Percentiles rank a stretch among this genome's conserved stretches.
phyloP scores from a whole-genome alignment of 2,888 invertebrate genomes.

The Herminia tarsipennalis region DNA sequence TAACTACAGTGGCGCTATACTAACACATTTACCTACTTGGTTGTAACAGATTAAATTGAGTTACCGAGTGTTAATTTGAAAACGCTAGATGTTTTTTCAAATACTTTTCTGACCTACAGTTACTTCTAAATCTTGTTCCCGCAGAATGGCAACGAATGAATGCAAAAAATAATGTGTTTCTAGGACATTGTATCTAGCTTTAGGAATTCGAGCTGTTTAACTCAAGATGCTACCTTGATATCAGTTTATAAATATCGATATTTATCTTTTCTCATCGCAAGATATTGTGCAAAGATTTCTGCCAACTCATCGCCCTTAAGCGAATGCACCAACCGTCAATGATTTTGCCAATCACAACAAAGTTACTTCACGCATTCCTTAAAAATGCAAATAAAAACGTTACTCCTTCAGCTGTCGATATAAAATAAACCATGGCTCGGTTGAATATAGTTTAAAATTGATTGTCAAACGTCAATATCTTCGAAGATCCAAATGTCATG shows the following conservation, averaged over 20 bases:
- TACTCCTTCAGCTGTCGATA: not conserved
- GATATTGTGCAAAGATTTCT: slow-evolving; percentile 20
- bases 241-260: no score
- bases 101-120: no score
- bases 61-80: no score
- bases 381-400: slow-evolving; percentile 39
- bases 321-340: slow-evolving; percentile 28
- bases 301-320: slow-evolving; percentile 38
- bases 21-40: not conserved
- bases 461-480: slow-evolving; percentile 29
- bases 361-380: slow-evolving; percentile 30
- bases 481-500: slow-evolving; percentile 38
- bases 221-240: slow-evolving; percentile 16
- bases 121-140: no score
- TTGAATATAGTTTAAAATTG: slow-evolving; percentile 21
- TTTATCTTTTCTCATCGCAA: slow-evolving; percentile 12
- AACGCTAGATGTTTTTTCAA: no score
- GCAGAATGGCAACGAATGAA: no score
- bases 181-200: no score
- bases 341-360: slow-evolving; percentile 52
- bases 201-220: no score
- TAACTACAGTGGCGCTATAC: no score
- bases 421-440: not conserved
- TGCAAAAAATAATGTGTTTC: no score
- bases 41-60: no score